These are phyloP conservation scores for Spodoptera litura DNA, from an alignment of 1,140 invertebrate species.

Conservation along the genomic window DNA sequence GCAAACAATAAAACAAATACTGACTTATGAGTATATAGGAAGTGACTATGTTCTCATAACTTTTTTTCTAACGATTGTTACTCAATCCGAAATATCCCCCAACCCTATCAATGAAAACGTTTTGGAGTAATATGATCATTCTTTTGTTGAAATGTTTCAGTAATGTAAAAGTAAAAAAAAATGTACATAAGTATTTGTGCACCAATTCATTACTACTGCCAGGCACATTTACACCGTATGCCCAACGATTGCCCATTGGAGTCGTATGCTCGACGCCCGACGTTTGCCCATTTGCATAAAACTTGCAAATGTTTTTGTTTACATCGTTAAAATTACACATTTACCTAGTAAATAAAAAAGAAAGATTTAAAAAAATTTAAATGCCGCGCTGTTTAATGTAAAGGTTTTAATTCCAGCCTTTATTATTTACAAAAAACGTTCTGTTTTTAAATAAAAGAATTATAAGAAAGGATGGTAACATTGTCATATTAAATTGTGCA, in stretches of 20 bases:
- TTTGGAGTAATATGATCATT: conserved; percentile 50
- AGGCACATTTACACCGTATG: conserved; percentile 43
- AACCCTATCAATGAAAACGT: conserved; percentile 48
- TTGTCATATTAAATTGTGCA: too few relatives aligned
- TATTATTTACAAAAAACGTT: too few relatives aligned
- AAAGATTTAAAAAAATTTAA: too few relatives aligned
- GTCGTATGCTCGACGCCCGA: conserved; percentile 35
- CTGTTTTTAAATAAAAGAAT: too few relatives aligned
- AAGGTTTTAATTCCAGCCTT: too few relatives aligned
- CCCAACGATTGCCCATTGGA: conserved; percentile 49
- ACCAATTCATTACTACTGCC: conserved; percentile 57
- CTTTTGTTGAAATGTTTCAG: conserved; percentile 58
- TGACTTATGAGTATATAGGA: too few relatives aligned
- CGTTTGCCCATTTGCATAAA: conserved; percentile 42
- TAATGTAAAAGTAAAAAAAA: conserved; percentile 53
- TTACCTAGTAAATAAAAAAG: too few relatives aligned
- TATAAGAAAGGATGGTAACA: too few relatives aligned
- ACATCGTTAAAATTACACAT: not conserved
- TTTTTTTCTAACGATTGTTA: not conserved
- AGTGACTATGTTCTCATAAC: too few relatives aligned
- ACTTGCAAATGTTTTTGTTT: conserved; percentile 2
- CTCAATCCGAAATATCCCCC: not conserved
- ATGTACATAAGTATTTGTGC: conserved; percentile 56
- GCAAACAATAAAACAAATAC: too few relatives aligned
- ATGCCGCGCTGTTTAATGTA: too few relatives aligned